Conservation (phyloP, 1,140 invertebrate species). For the Trichogramma pretiosum region DNA sequence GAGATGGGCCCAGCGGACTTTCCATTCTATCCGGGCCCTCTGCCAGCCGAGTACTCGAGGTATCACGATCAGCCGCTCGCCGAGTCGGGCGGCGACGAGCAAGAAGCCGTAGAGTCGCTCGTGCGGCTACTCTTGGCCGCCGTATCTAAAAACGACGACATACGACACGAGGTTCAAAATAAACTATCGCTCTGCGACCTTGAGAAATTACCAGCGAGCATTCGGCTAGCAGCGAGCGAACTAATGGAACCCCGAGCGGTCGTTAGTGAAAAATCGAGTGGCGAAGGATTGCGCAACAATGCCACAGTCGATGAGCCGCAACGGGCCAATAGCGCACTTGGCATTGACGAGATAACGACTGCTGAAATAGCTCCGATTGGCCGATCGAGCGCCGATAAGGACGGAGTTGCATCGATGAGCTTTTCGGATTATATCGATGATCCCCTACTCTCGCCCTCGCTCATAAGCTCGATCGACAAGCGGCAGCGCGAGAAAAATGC, state of each 20-base stretch:
- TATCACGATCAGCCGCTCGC: conserved; percentile 4
- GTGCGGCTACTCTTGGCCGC: conserved; percentile 16
- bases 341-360: conserved; percentile 26
- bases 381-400: no score
- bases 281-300: no score
- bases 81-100: not conserved
- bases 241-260: conserved; percentile 22
- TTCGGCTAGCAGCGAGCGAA: conserved; percentile 20
- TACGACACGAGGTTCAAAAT: conserved; percentile 20
- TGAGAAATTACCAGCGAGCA: conserved; percentile 20
- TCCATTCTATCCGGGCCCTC: not conserved
- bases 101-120: conserved; percentile 9
- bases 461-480: no score
- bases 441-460: no score
- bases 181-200: conserved; percentile 19
- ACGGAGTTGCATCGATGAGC: no score
- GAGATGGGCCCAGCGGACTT: not conserved
- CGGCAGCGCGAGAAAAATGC: no score
- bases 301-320: not conserved
- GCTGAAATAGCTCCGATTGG: no score
- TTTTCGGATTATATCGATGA: no score
- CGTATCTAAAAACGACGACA: conserved; percentile 16
- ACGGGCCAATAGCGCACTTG: conserved; percentile 19
- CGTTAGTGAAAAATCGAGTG: no score
- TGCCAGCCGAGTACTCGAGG: not conserved